phyloP scores from a whole-genome alignment of 1,140 invertebrate species.

The Xylocopa sonorina region DNA sequence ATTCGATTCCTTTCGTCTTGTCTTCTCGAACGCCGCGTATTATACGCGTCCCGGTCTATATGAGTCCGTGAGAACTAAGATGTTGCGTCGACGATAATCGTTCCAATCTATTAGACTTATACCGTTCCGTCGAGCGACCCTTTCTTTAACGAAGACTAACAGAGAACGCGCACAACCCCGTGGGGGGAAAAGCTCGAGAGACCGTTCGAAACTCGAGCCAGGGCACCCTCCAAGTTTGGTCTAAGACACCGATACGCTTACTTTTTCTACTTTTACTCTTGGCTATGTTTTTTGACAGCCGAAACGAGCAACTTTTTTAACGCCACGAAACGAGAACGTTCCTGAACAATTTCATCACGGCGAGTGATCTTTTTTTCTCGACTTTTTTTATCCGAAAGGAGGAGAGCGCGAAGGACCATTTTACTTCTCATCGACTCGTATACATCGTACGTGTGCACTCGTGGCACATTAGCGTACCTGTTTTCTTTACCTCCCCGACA shows the following conservation, averaged over 20 bases:
- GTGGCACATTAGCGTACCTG: conserved; percentile 55
- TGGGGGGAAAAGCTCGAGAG: not conserved
- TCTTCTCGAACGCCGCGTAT: conserved; percentile 39
- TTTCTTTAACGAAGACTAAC: conserved; percentile 1
- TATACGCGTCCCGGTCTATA: conserved; percentile 10
- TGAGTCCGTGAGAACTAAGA: conserved; percentile 50
- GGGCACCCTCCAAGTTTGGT: not conserved
- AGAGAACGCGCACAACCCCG: conserved; percentile 2
- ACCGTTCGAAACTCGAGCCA: not conserved
- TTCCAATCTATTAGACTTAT: not conserved
- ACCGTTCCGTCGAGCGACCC: not conserved
- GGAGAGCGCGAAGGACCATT: not conserved
- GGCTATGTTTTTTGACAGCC: not conserved
- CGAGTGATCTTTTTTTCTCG: not conserved
- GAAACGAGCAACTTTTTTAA: not conserved
- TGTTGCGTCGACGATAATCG: not conserved
- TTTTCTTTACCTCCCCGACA: conserved; percentile 56
- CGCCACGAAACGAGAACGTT: not conserved
- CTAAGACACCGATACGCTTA: conserved; percentile 36
- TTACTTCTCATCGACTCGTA: conserved; percentile 55
- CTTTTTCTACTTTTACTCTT: conserved; percentile 11
- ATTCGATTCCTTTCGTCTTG: conserved; percentile 52
- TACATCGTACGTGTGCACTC: not conserved
- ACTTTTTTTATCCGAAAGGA: not conserved
- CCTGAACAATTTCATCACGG: not conserved